Evolutionary conservation across 2,888 invertebrate species (phyloP).

Genomic region (Synergus japonicus): DNA sequence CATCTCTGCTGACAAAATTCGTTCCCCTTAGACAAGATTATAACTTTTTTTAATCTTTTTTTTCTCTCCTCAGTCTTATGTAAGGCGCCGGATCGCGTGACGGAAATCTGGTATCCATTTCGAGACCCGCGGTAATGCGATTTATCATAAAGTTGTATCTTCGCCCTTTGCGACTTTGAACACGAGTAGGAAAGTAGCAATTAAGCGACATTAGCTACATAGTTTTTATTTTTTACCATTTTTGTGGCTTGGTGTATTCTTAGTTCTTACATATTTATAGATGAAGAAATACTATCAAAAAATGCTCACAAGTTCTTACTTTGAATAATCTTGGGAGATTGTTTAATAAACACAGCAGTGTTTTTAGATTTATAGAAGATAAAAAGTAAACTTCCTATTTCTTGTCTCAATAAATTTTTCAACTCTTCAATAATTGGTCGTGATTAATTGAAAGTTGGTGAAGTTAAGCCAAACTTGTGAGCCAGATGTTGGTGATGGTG

Average conservation of each 20-base stretch:
- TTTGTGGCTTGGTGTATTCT: not conserved
- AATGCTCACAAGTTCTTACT: no score
- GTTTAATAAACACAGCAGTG: no score
- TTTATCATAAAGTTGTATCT: slow-evolving; percentile 37
- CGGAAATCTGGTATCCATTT: slow-evolving; percentile 34
- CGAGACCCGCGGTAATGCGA: slow-evolving; percentile 15
- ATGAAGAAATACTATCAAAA: no score
- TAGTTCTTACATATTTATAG: not conserved
- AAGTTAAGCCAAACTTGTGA: not conserved
- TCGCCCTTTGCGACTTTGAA: slow-evolving; percentile 1
- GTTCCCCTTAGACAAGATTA: slow-evolving; percentile 8
- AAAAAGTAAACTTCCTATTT: no score
- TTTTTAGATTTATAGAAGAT: no score
- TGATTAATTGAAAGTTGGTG: not conserved
- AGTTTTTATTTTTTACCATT: not conserved
- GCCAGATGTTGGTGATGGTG: not conserved
- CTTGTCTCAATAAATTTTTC: not conserved
- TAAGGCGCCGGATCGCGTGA: slow-evolving; percentile 10
- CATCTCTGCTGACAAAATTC: slow-evolving; percentile 15
- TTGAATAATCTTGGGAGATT: no score
- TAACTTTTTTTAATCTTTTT: slow-evolving; percentile 5
- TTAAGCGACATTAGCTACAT: not conserved
- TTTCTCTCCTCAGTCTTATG: not conserved
- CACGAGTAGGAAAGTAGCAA: slow-evolving; percentile 4
- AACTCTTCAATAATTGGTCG: not conserved